A percentile compares a stretch with the other conserved stretches of the same genome.
phyloP scores from a whole-genome alignment of 1,140 invertebrate genomes.

The Thaumatotibia leucotreta region DNA sequence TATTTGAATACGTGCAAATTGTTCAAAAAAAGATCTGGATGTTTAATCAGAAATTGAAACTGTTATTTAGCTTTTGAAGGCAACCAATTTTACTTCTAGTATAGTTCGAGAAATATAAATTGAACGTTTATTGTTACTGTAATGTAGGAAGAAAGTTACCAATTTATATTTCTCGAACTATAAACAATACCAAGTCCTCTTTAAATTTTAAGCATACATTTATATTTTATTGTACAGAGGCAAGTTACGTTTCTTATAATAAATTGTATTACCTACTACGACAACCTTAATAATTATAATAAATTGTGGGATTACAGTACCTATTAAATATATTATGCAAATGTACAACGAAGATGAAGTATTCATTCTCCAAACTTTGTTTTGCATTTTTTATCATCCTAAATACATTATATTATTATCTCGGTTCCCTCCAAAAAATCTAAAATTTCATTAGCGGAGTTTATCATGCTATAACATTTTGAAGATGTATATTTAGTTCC shows the following conservation, averaged over 20 bases:
- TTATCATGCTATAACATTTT: neutral
- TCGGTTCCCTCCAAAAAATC: neutral
- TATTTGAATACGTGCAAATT: too few species aligned
- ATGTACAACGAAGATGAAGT: neutral
- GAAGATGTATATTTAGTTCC: too few species aligned
- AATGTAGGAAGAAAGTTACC: too few species aligned
- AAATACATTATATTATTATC: slow-evolving; percentile 6
- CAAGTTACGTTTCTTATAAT: neutral
- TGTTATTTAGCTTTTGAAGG: too few species aligned
- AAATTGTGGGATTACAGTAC: neutral
- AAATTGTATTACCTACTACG: neutral
- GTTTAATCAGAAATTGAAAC: too few species aligned
- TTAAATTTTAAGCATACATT: too few species aligned
- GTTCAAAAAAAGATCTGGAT: too few species aligned
- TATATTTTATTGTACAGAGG: neutral
- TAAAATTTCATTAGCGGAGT: neutral
- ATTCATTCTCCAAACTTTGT: neutral
- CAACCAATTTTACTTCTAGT: too few species aligned
- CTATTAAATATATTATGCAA: neutral
- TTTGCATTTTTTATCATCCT: neutral
- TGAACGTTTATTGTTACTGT: too few species aligned
- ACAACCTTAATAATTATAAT: neutral
- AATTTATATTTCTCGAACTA: too few species aligned
- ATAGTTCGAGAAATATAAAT: too few species aligned
- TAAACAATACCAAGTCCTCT: too few species aligned